Base-by-base conservation (phyloP, 2,797 vertebrate genomes). In the Dendrocincla tyrannina region DNA sequence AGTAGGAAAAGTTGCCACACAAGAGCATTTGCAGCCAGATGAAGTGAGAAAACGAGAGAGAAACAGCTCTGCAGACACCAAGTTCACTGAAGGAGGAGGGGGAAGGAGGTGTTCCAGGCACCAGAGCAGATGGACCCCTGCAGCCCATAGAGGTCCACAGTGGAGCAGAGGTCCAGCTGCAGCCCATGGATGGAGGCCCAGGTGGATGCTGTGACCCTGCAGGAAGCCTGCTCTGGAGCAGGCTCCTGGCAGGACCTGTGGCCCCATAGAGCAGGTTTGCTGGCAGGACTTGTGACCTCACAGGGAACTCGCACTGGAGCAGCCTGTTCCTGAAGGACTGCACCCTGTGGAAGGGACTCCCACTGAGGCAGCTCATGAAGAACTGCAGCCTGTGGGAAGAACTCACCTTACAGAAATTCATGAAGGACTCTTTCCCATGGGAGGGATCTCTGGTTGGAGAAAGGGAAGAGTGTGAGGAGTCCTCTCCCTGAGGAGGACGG, bases 361-460 rank as follows among this genome's bases (percentile, higher is more conserved):
- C 0, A 0, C 10, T 27, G 20, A 14, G 4, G 7, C 5, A 35
- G 12, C 4, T 35, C 17, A 53, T 68, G 3, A 75, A 81, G 39
- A 60, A 13, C 10, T 60, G 25, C 77, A 67, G 39, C 30, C 24
- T 7, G 2, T 32, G 39, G 8, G 30, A 67, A 41, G 25, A 20
- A 60, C 7, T 25, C 30, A 30, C 30, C 14, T 46, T 46, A 11
- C 25, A 67, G 69, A 68, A 53, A 41, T 19, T 25, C 11, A 16
- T 23, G 22, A 46, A 46, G 39, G 1, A 35, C 25, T 19, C 10
- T 35, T 9, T 41, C 17, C 24, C 11, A 0, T 6, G 47, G 23
- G 47, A 50, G 5, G 44, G 49, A 50, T 24, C 49, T 25, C 49
- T 15, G 13, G 14, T 25, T 50, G 25, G 14, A 27, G 25, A 25